These are phyloP conservation scores for Leiothrix lutea DNA, from an alignment of 2,113 vertebrate species.

Conservation along the genomic window DNA sequence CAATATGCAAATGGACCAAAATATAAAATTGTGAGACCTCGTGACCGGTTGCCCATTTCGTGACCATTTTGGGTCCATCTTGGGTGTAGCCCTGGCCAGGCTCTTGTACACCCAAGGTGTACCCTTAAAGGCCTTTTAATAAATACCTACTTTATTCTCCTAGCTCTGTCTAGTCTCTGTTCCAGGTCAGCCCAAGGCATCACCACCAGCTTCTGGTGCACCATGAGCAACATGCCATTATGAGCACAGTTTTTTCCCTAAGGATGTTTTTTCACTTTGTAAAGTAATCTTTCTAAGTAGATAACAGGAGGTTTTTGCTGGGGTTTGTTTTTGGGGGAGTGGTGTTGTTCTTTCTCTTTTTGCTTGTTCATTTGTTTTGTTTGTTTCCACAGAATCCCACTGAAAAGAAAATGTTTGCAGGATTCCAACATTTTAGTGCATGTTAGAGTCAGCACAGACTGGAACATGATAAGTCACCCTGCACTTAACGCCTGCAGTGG, in stretches of 20 bases:
- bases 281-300: neutral
- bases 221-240: neutral
- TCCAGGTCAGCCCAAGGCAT: neutral
- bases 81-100: neutral
- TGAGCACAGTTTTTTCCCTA: neutral
- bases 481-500: neutral
- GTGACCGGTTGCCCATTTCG: neutral
- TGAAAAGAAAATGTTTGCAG: neutral
- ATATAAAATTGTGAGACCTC: neutral
- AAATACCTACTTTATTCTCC: neutral
- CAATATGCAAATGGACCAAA: neutral
- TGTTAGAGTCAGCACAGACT: neutral
- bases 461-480: neutral
- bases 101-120: neutral
- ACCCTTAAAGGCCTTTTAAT: neutral
- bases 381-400: neutral
- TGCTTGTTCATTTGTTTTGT: neutral
- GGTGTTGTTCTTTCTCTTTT: neutral
- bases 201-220: neutral
- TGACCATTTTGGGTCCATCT: neutral
- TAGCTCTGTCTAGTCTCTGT: neutral
- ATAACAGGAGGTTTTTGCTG: neutral
- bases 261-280: neutral
- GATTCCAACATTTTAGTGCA: neutral
- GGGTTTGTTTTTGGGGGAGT: neutral